Evolutionary conservation across 1,140 invertebrate genomes (phyloP), one percentile per base, ranked within the genome.

Genomic region (Trypoxylus dichotomus): DNA sequence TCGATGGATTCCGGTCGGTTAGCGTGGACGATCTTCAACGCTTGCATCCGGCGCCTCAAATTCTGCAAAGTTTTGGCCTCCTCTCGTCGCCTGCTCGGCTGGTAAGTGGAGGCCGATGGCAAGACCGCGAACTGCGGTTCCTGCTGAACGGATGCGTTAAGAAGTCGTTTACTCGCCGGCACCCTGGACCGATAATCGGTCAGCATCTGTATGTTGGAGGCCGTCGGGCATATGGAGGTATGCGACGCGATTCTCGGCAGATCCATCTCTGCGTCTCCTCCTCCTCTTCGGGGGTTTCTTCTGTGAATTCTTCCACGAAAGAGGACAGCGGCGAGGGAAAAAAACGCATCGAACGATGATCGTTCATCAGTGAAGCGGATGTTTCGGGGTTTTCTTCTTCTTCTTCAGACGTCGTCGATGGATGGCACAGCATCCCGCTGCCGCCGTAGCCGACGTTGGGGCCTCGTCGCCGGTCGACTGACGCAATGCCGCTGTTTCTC

Each of bases 11-110:
- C 79, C 11, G 58, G 77, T 54, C 79, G 80, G 75, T 85, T 84
- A 32, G 82, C 85, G 76, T 86, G 81, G 7, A 83, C 72, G 7
- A 86, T 77, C 75, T 82, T 81, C 47, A 85, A 82, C 71, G 85
- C 83, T 76, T 86, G 83, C 41, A 86, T 79, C 37, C 84, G 81
- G 71, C 79, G 80, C 74, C 85, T 82, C 25, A 87, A 77, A 77
- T 87, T 86, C 77, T 85, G 84, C 25, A 87, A 79, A 54, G 83
- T 85, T 76, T 82, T 82, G 47, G 86, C 86, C 76, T 86, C 86
- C 79, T 87, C 86, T 11, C 84, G 81, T 60, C 82, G 83, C 47
- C 85, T 76, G 78, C 85, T 86, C 2, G 86, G 86, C 75, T 85
- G 84, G 77, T 82, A 86, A 32, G 78, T 77, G 11, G 84, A 81